Percentiles rank a stretch among this genome's conserved stretches.
These are phyloP conservation scores for Drosophila prosaltans DNA, from an alignment of 1,140 invertebrate species.

Conservation along the genomic window DNA sequence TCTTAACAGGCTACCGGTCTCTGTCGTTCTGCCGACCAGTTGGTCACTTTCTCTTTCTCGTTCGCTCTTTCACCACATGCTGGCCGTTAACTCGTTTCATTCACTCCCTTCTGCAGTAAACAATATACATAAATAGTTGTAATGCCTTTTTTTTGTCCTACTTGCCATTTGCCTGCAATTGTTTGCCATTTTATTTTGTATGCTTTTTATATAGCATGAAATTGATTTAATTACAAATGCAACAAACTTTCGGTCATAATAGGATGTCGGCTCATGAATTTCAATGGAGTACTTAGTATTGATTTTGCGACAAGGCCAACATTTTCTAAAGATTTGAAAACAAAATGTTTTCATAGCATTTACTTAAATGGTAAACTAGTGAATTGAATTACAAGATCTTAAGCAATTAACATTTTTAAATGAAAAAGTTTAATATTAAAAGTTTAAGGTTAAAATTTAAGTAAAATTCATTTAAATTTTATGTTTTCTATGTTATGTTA, in stretches of 20 bases:
- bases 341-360: too few species aligned
- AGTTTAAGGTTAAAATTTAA: too few species aligned
- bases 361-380: too few species aligned
- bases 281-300: constrained; percentile 3
- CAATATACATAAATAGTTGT: constrained; percentile 34
- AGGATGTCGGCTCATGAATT: constrained; percentile 4
- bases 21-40: neutral
- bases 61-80: constrained; percentile 12
- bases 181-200: constrained; percentile 44
- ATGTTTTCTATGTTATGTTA: too few species aligned
- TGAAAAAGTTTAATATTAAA: too few species aligned
- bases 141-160: constrained; percentile 20
- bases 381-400: too few species aligned
- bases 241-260: constrained; percentile 18
- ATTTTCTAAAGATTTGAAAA: neutral
- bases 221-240: constrained; percentile 48
- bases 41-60: constrained; percentile 3
- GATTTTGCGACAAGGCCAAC: neutral
- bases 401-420: too few species aligned
- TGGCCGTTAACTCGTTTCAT: constrained; percentile 12
- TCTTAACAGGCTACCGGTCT: constrained; percentile 40
- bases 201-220: constrained; percentile 31
- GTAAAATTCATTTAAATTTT: too few species aligned
- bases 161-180: constrained; percentile 14
- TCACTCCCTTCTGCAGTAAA: neutral